Evolutionary conservation across 2,113 vertebrate genomes (phyloP), one percentile per base, ranked within the genome.

Genomic region (Pollachius pollachius): DNA sequence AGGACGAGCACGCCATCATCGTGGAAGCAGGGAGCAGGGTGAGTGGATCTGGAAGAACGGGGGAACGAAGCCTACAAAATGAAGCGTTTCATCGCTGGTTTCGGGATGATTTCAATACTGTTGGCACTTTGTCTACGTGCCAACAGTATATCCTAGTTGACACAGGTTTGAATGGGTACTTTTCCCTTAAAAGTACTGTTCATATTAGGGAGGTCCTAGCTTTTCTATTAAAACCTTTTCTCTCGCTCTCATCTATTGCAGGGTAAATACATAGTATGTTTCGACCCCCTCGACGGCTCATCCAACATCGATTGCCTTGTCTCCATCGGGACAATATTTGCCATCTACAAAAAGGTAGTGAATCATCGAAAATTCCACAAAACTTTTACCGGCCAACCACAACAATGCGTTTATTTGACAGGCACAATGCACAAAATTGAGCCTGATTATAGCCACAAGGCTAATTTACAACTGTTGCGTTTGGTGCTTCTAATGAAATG

Each of bases 221-320:
- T 34, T 34, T 34, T 34, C 30, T 34, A 34, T 34, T 34, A 34
- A 5, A 34, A 34, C 6, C 30, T 3, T 62, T 25, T 17, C 5
- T 19, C 4, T 52, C 13, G 3, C 71, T 15, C 65, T 83, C 78
- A 3, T 84, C 66, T 9, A 11, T 80, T 82, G 13, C 81, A 98
- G 96, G 96, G 96, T 59, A 98, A 98, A 93, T 98, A 98, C 27
- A 78, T 98, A 11, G 95, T 98, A 83, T 98, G 97, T 74, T 94
- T 98, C 78, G 97, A 98, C 71, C 97, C 96, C 56, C 87, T 98
- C 23, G 96, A 98, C 80, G 97, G 97, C 25, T 98, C 97, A 0
- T 98, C 96, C 0, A 98, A 98, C 84, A 98, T 98, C 7, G 97
- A 98, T 82, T 98, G 97, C 65, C 94, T 98, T 64, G 95, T 90